These are phyloP conservation scores for Clarias laeviceps DNA, from an alignment of 2,797 vertebrate genomes.

Conservation along the genomic window DNA sequence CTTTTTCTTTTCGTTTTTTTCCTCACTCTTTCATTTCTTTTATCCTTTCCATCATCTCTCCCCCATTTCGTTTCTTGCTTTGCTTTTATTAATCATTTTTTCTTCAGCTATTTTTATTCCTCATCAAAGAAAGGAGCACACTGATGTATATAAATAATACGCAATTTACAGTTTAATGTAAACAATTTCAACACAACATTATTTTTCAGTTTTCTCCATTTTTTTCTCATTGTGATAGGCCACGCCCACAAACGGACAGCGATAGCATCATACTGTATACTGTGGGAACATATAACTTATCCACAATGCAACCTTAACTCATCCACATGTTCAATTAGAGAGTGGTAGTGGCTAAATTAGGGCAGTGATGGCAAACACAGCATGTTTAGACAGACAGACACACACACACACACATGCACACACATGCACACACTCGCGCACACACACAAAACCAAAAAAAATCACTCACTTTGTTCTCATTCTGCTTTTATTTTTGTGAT, in stretches of 20 bases:
- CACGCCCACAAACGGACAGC: neutral
- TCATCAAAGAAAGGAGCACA: too few relatives aligned
- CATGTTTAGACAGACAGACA: slow-evolving; percentile 22
- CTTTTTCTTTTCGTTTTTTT: neutral
- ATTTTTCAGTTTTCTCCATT: neutral
- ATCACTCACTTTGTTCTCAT: slow-evolving; percentile 47
- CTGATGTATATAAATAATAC: neutral
- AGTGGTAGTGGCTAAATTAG: slow-evolving; percentile 30
- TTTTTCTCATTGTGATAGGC: neutral
- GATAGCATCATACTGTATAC: too few relatives aligned
- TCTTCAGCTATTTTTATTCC: too few relatives aligned
- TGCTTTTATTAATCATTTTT: too few relatives aligned
- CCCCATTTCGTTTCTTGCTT: too few relatives aligned
- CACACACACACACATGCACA: slow-evolving; percentile 20
- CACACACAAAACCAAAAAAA: slow-evolving; percentile 20
- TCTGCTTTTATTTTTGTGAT: slow-evolving; percentile 37
- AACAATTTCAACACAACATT: neutral
- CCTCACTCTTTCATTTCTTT: neutral
- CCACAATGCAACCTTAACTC: neutral
- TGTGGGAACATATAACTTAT: neutral
- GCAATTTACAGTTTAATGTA: neutral
- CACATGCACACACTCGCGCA: slow-evolving; percentile 34
- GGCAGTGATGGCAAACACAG: slow-evolving; percentile 30
- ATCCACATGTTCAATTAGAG: slow-evolving; percentile 21
- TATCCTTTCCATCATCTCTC: neutral